Conservation (phyloP, 2,797 vertebrate species). For the Gallinago solitaria region DNA sequence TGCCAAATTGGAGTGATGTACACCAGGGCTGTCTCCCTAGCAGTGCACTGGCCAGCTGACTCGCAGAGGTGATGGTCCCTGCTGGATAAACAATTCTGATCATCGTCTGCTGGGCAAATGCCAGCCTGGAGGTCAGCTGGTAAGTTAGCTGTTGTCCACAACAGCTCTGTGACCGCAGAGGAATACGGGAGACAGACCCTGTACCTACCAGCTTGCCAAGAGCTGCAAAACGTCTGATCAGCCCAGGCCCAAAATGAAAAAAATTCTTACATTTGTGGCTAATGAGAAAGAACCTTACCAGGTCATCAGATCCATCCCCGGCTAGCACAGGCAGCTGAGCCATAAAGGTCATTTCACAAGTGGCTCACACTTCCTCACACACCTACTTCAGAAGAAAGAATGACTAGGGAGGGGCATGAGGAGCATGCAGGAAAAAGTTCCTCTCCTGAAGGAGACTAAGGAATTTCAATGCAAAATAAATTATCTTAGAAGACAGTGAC, state of each 20-base stretch:
- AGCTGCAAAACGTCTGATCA: not conserved
- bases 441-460: not conserved
- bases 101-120: not conserved
- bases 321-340: not conserved
- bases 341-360: not conserved
- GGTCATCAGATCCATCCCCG: not conserved
- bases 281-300: not conserved
- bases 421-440: not conserved
- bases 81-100: not conserved
- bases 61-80: not conserved
- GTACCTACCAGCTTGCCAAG: not conserved
- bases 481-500: not conserved
- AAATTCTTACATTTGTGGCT: not conserved
- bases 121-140: not conserved
- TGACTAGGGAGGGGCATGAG: not conserved
- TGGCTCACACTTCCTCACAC: not conserved
- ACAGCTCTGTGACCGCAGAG: not conserved
- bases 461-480: conserved; percentile 2
- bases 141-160: not conserved
- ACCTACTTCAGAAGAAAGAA: not conserved
- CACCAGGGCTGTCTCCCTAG: not conserved
- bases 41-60: not conserved
- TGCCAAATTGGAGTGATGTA: not conserved
- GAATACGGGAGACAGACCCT: rapidly evolving
- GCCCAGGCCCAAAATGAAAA: not conserved